These are phyloP conservation scores for Clangula hyemalis DNA, from an alignment of 2,797 vertebrate genomes.

Conservation along the genomic window DNA sequence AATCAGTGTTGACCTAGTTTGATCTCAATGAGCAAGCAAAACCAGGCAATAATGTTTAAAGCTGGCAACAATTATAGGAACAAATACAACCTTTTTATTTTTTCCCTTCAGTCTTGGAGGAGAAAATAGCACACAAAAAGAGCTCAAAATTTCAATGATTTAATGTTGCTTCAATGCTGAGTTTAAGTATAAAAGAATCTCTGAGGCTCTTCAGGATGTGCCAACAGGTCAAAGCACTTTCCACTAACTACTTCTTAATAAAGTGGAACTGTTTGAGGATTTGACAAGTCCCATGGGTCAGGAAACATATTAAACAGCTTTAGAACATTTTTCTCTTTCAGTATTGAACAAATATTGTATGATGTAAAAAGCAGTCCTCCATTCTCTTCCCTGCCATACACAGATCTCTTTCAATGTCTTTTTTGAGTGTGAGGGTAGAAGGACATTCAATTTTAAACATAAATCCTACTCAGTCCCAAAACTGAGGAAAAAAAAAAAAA, in stretches of 20 bases:
- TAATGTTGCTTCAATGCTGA: slow-evolving; percentile 7
- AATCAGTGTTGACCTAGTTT: slow-evolving; percentile 7
- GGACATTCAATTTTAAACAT: neutral
- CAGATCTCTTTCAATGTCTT: slow-evolving; percentile 15
- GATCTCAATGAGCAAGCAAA: neutral
- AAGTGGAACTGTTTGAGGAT: slow-evolving; percentile 66
- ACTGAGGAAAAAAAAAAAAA: rapidly evolving
- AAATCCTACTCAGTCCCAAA: neutral
- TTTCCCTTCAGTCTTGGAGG: neutral
- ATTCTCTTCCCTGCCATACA: slow-evolving; percentile 1
- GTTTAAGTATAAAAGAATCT: slow-evolving; percentile 61
- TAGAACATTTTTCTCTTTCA: slow-evolving; percentile 42
- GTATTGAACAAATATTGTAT: slow-evolving; percentile 37
- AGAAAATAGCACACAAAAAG: slow-evolving; percentile 14
- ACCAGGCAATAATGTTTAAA: neutral
- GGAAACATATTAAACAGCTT: slow-evolving; percentile 58
- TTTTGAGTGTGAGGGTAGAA: neutral
- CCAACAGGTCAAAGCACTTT: slow-evolving; percentile 60
- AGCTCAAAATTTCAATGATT: slow-evolving; percentile 22
- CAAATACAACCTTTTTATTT: neutral
- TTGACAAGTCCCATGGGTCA: slow-evolving; percentile 71
- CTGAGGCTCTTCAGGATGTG: slow-evolving; percentile 57
- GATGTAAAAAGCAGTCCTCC: neutral
- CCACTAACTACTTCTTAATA: slow-evolving; percentile 64
- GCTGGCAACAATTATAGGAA: neutral